These are phyloP conservation scores for Crotalus adamanteus DNA, from an alignment of 2,797 vertebrate genomes.

Conservation along the genomic window DNA sequence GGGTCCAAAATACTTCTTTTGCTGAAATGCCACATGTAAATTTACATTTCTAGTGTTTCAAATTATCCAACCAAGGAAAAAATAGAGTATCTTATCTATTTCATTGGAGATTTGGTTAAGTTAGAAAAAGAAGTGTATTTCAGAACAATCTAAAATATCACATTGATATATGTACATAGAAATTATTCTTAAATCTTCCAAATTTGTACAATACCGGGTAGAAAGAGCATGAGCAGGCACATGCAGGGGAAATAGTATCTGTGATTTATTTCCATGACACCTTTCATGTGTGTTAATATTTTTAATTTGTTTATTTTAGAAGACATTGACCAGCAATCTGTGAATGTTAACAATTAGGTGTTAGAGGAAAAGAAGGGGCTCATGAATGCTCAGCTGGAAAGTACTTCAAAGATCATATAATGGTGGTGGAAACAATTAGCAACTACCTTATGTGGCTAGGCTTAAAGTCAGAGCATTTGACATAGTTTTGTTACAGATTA, in stretches of 20 bases:
- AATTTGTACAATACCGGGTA: not conserved
- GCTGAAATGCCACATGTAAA: not conserved
- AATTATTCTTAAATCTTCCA: not conserved
- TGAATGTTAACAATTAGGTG: not conserved
- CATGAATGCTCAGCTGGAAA: not conserved
- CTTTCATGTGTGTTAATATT: not conserved
- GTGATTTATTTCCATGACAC: not conserved
- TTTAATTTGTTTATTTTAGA: not conserved
- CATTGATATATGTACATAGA: not conserved
- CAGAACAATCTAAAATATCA: not conserved
- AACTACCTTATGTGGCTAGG: not conserved
- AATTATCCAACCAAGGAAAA: not conserved
- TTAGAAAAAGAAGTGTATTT: not conserved
- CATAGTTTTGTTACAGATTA: not conserved
- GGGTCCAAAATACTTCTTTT: not conserved
- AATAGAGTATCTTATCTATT: not conserved
- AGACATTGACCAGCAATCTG: not conserved
- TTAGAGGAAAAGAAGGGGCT: not conserved
- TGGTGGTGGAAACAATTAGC: not conserved
- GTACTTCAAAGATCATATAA: not conserved
- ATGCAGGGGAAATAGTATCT: not conserved
- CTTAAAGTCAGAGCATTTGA: conserved; percentile 1
- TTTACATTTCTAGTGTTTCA: not conserved
- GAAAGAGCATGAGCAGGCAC: not conserved
- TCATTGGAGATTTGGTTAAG: not conserved